Percentiles rank a stretch among this genome's conserved stretches.
phyloP scores from a whole-genome alignment of 2,888 invertebrate genomes.

The Macrophya annulata region DNA sequence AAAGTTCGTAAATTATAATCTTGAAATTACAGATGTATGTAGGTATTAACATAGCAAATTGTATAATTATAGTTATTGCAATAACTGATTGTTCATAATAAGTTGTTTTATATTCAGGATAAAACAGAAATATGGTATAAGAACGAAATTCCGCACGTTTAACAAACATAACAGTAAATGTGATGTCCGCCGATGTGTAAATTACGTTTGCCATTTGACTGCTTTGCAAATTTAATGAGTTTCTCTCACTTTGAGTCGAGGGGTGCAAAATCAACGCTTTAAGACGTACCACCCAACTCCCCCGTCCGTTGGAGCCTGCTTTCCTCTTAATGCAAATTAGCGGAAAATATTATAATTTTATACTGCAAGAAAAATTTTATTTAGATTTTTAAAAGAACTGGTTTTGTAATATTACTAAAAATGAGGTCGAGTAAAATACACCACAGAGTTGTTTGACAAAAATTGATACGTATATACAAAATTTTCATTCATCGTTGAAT shows the following conservation, averaged over 20 bases:
- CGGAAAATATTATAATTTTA: slow-evolving; percentile 46
- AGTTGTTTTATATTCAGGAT: background rate
- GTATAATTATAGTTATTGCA: background rate
- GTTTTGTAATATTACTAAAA: slow-evolving; percentile 6
- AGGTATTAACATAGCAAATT: background rate
- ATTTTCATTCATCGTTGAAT: background rate
- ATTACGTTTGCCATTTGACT: slow-evolving; percentile 56
- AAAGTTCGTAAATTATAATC: background rate
- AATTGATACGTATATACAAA: background rate
- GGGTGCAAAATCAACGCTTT: slow-evolving; percentile 48
- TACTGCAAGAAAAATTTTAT: slow-evolving; percentile 9
- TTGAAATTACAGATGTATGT: background rate
- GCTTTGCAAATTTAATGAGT: slow-evolving; percentile 57
- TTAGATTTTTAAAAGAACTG: slow-evolving; percentile 11
- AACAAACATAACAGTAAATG: slow-evolving; percentile 53
- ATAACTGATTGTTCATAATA: background rate
- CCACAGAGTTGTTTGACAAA: slow-evolving; percentile 11
- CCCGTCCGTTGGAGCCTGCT: slow-evolving; percentile 22
- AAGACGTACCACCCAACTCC: slow-evolving; percentile 31
- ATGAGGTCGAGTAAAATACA: slow-evolving; percentile 31
- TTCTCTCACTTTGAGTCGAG: slow-evolving; percentile 37
- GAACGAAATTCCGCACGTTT: slow-evolving; percentile 20
- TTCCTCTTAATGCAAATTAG: slow-evolving; percentile 44
- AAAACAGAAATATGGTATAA: background rate
- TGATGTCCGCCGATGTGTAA: slow-evolving; percentile 52